These are phyloP conservation scores for Amphimedon queenslandica DNA, from an alignment of 37 sponge, comb jelly and placozoan species.

Conservation along the genomic window DNA sequence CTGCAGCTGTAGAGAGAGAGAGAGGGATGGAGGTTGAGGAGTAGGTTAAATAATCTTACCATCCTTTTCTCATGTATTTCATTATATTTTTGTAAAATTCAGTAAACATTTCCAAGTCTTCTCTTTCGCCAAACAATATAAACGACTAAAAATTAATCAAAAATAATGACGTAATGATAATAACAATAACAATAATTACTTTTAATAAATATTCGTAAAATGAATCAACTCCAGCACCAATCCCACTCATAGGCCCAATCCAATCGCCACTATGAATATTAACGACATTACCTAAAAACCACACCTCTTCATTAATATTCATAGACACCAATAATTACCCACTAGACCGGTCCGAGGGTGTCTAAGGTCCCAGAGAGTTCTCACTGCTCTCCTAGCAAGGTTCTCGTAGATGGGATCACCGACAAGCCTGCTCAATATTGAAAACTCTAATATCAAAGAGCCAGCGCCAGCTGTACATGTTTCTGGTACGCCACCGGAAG, in stretches of 20 bases:
- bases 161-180: background rate
- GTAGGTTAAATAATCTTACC: background rate
- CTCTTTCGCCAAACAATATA: slow-evolving; percentile 87
- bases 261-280: slow-evolving; percentile 83
- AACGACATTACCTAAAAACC: slow-evolving; percentile 71
- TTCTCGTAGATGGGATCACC: slow-evolving; percentile 87
- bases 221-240: slow-evolving; percentile 98
- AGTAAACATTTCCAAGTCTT: slow-evolving; percentile 86
- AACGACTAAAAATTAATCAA: slow-evolving; percentile 52
- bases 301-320: background rate
- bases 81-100: slow-evolving; percentile 71
- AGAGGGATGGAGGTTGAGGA: background rate
- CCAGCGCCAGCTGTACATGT: slow-evolving; percentile 97
- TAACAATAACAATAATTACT: slow-evolving; percentile 35
- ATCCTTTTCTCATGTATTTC: slow-evolving; percentile 81
- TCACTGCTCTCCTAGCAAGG: slow-evolving; percentile 82
- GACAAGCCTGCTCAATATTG: slow-evolving; percentile 80
- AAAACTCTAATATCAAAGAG: slow-evolving; percentile 88
- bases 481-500: slow-evolving; percentile 18
- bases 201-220: slow-evolving; percentile 96
- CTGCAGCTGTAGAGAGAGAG: slow-evolving; percentile 22
- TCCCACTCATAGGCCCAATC: slow-evolving; percentile 82
- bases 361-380: slow-evolving; percentile 71
- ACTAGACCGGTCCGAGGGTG: slow-evolving; percentile 83
- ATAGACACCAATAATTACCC: background rate